phyloP scores from a whole-genome alignment of 37 sponge, comb jelly and placozoan species.

The Dysidea cf. avara region DNA sequence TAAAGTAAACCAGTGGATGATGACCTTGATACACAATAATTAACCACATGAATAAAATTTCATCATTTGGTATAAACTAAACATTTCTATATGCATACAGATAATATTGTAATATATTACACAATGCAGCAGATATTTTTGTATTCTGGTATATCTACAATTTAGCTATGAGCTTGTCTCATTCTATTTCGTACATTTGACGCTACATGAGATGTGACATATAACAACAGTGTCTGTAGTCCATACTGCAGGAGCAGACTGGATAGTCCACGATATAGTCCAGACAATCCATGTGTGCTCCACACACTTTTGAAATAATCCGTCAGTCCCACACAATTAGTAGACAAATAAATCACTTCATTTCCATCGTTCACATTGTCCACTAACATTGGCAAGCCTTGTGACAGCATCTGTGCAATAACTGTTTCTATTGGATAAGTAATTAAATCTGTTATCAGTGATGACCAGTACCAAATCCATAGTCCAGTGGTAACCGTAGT shows the following conservation, averaged over 20 bases:
- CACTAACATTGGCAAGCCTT: conserved; percentile 75
- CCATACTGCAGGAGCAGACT: conserved; percentile 56
- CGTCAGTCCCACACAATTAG: conserved; percentile 45
- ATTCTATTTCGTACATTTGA: too few species aligned
- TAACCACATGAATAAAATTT: too few species aligned
- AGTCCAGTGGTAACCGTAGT: conserved; percentile 9
- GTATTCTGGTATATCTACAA: too few species aligned
- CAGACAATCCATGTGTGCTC: conserved; percentile 59
- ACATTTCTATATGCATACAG: too few species aligned
- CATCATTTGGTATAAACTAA: too few species aligned
- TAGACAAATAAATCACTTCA: conserved; percentile 32
- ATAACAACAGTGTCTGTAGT: conserved; percentile 44
- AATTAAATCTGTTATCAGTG: conserved; percentile 41
- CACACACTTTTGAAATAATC: conserved; percentile 44
- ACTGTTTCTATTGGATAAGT: conserved; percentile 69
- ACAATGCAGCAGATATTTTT: too few species aligned
- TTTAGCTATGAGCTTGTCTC: too few species aligned
- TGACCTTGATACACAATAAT: too few species aligned
- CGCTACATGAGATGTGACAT: too few species aligned
- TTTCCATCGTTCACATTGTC: conserved; percentile 69
- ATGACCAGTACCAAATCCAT: conserved; percentile 26
- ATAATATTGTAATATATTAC: too few species aligned
- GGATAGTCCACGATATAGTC: conserved; percentile 76
- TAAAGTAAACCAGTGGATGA: too few species aligned
- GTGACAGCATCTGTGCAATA: conserved; percentile 57